A percentile compares a stretch with the other conserved stretches of the same genome.
Conservation (phyloP, 1,140 invertebrate species). For the Pogonomyrmex barbatus region DNA sequence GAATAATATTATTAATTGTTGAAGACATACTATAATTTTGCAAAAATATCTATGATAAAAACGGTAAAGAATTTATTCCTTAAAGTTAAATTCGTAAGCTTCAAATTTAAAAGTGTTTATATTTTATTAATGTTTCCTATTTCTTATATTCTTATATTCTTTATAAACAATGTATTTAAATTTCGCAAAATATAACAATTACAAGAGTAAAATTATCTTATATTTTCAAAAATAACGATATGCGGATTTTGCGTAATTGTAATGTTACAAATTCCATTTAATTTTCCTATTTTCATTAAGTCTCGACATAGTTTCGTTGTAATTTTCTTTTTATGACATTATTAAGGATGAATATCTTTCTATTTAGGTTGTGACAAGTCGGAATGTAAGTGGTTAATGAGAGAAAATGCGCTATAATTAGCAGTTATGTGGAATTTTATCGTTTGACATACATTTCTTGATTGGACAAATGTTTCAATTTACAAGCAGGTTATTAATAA, state of each 20-base stretch:
- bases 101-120: not conserved
- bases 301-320: not conserved
- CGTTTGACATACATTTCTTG: not conserved
- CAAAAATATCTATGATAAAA: not conserved
- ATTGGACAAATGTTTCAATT: not conserved
- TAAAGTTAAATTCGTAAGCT: not conserved
- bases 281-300: not conserved
- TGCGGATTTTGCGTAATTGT: not conserved
- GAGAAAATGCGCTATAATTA: not conserved
- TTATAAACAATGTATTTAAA: not conserved
- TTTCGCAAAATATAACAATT: not conserved
- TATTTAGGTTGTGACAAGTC: not conserved
- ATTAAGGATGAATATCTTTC: slow-evolving; percentile 10
- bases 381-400: not conserved
- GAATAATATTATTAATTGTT: not conserved
- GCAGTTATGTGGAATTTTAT: not conserved
- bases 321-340: not conserved
- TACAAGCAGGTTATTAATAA: not conserved
- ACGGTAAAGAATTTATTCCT: not conserved
- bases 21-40: not conserved
- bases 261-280: not conserved
- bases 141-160: not conserved
- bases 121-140: not conserved
- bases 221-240: not conserved
- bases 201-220: not conserved